Conservation (phyloP, 2,113 vertebrate genomes). For the Ia io region DNA sequence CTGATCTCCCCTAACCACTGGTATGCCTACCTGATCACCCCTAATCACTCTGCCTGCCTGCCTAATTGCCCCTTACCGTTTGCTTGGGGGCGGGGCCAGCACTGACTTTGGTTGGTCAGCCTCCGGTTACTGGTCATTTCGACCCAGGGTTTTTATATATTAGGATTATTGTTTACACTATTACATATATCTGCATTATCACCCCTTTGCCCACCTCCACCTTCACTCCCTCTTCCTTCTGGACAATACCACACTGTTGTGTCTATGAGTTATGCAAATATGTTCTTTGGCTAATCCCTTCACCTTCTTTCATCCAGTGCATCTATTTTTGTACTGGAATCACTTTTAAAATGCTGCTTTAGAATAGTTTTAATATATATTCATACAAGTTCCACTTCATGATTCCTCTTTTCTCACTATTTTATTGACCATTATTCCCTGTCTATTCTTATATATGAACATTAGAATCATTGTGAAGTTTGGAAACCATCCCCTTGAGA, state of each 20-base stretch:
- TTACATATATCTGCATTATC: not conserved
- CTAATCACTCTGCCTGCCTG: too few relatives aligned
- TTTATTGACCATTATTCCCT: not conserved
- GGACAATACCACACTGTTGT: not conserved
- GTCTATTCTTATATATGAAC: not conserved
- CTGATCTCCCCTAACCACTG: too few relatives aligned
- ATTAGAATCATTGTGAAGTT: not conserved
- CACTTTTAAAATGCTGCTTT: not conserved
- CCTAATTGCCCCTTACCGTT: too few relatives aligned
- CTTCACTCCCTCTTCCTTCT: not conserved
- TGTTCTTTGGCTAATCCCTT: not conserved
- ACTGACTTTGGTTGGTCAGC: too few relatives aligned
- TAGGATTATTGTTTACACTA: not conserved
- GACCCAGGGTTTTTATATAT: too few relatives aligned
- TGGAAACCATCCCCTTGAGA: not conserved
- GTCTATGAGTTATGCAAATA: not conserved
- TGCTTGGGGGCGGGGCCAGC: too few relatives aligned
- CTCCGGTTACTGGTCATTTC: too few relatives aligned
- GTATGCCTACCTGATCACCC: too few relatives aligned
- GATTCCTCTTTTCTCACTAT: not conserved
- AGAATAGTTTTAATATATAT: not conserved
- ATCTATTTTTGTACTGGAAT: not conserved
- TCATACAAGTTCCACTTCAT: not conserved
- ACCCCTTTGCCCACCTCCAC: not conserved
- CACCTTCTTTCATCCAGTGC: not conserved